Evolutionary conservation across 2,113 vertebrate genomes (phyloP).

Genomic region (Cephalopterus ornatus): DNA sequence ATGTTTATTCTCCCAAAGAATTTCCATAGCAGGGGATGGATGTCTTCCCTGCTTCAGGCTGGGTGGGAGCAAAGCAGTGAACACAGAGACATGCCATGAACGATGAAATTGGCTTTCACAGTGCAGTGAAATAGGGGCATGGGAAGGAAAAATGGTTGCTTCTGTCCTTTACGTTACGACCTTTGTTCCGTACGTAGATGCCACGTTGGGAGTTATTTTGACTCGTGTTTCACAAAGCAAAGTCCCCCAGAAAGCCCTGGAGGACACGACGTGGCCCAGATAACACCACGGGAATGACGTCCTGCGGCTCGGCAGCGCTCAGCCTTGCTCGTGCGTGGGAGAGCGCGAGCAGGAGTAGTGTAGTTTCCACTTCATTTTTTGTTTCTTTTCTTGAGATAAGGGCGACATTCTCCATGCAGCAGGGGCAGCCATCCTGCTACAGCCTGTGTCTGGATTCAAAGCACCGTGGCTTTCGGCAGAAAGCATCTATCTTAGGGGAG

Average conservation of each 20-base stretch:
- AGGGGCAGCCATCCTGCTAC: neutral
- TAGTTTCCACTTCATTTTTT: neutral
- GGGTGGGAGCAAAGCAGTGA: neutral
- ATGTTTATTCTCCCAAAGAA: fast-evolving
- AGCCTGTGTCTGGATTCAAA: neutral
- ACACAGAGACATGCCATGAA: fast-evolving
- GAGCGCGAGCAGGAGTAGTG: neutral
- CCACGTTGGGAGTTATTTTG: neutral
- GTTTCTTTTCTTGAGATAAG: neutral
- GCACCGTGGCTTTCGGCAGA: neutral
- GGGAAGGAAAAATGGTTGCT: neutral
- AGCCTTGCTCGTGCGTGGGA: neutral
- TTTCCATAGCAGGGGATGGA: neutral
- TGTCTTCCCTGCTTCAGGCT: neutral
- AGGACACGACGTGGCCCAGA: neutral
- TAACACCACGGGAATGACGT: neutral
- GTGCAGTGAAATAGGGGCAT: neutral
- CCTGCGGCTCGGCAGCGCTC: neutral
- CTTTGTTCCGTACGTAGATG: constrained; percentile 9
- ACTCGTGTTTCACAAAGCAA: constrained; percentile 22
- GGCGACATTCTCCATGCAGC: neutral
- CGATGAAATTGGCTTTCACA: neutral
- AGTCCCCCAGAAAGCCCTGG: neutral
- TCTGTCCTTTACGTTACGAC: neutral
- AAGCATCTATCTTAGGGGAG: neutral